Percentiles rank a stretch among this genome's conserved stretches.
phyloP scores from a whole-genome alignment of 2,113 vertebrate species.

The Terrapene triunguis region DNA sequence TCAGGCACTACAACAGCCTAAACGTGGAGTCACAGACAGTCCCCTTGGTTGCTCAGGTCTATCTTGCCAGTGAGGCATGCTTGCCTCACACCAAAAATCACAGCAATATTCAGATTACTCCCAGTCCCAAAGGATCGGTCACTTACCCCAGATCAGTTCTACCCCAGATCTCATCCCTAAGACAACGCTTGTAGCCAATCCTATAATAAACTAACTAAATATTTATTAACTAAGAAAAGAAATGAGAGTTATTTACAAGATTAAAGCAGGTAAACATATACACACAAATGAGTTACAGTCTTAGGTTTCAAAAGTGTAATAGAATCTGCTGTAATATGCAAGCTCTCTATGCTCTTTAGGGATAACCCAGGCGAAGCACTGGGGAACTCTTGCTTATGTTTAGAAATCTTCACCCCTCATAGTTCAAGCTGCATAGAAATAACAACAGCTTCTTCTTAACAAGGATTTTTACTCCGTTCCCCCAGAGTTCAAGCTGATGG shows the following conservation, averaged over 20 bases:
- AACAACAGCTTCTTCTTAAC: not conserved
- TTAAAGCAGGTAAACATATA: not conserved
- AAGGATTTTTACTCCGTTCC: not conserved
- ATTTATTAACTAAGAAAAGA: not conserved
- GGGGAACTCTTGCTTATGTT: not conserved
- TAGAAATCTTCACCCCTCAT: not conserved
- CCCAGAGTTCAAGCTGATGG: not conserved
- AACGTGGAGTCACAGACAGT: too few relatives aligned
- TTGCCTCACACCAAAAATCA: too few relatives aligned
- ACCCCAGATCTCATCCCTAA: not conserved
- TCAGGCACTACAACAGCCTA: too few relatives aligned
- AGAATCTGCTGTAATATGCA: not conserved
- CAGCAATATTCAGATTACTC: too few relatives aligned
- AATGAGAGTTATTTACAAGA: not conserved
- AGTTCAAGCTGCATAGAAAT: not conserved
- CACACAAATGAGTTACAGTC: not conserved
- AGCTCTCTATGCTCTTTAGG: not conserved
- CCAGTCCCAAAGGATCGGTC: not conserved
- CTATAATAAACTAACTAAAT: not conserved
- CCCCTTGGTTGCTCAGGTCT: too few relatives aligned
- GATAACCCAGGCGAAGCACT: not conserved
- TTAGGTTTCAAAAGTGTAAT: not conserved
- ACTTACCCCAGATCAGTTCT: not conserved
- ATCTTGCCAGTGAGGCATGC: too few relatives aligned
- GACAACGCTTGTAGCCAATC: not conserved